A percentile compares a stretch with the other conserved stretches of the same genome.
These are phyloP conservation scores for Chalcosyrphus nemorum DNA, from an alignment of 2,888 invertebrate genomes.

Conservation along the genomic window DNA sequence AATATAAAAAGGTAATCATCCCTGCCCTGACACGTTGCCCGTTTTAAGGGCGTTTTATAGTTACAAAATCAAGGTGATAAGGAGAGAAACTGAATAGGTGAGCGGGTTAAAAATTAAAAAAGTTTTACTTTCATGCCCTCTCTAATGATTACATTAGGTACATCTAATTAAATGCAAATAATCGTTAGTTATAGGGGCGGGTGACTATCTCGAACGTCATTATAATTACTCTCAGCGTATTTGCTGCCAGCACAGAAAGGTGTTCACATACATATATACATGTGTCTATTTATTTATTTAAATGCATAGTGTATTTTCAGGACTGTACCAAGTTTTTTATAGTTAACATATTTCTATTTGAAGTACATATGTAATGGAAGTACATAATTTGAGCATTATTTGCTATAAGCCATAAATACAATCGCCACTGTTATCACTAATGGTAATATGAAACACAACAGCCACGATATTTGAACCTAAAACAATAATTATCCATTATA, in stretches of 20 bases:
- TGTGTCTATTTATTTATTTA: no score
- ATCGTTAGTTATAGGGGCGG: slow-evolving; percentile 1
- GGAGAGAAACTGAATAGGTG: slow-evolving; percentile 24
- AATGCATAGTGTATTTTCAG: no score
- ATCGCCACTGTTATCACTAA: no score
- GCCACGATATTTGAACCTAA: no score
- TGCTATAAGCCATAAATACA: no score
- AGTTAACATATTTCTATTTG: no score
- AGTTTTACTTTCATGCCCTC: background rate
- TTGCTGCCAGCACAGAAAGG: background rate
- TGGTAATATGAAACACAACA: no score
- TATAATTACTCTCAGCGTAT: background rate
- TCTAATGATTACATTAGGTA: slow-evolving; percentile 7
- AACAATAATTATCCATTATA: no score
- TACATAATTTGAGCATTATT: no score
- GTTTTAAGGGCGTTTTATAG: slow-evolving; percentile 3
- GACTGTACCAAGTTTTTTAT: no score
- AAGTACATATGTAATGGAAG: no score
- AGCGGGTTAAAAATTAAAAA: slow-evolving; percentile 9
- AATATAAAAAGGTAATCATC: slow-evolving; percentile 2
- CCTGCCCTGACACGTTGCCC: slow-evolving; percentile 10
- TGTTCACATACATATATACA: background rate
- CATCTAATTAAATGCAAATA: slow-evolving; percentile 37
- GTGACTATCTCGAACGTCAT: background rate
- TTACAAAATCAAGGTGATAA: slow-evolving; percentile 29